Percentiles rank a stretch among this genome's conserved stretches.
Evolutionary conservation across 2,113 vertebrate genomes (phyloP).

Genomic region (Bubalus kerabau): DNA sequence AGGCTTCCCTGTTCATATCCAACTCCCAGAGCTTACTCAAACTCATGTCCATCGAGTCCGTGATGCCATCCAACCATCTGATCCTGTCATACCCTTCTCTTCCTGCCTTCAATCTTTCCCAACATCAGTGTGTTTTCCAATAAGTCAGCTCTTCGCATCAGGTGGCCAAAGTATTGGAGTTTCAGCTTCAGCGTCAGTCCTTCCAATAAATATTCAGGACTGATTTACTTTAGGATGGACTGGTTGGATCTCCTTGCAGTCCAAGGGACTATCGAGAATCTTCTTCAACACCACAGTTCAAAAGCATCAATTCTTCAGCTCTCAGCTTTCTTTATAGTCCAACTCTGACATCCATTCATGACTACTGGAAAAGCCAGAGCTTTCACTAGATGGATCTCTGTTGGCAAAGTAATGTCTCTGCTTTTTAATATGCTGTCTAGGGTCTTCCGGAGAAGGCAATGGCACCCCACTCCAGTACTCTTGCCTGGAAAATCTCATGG

Average conservation of each 20-base stretch:
- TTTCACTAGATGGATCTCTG: neutral
- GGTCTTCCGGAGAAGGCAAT: neutral
- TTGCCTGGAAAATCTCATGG: too few relatives aligned
- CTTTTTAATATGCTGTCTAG: neutral
- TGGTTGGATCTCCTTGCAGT: neutral
- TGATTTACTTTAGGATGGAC: neutral
- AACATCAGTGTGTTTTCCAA: neutral
- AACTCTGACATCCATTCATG: neutral
- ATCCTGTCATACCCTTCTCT: neutral
- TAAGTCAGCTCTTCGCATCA: neutral
- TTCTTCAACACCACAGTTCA: neutral
- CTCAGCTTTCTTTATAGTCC: neutral
- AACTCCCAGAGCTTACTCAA: neutral
- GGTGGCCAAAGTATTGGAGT: neutral
- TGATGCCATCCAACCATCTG: neutral
- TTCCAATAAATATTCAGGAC: neutral
- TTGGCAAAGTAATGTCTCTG: neutral
- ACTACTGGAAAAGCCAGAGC: neutral
- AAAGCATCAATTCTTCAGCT: neutral
- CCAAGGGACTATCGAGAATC: neutral
- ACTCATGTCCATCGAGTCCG: accelerated
- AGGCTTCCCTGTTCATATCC: neutral
- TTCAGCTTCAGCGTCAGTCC: neutral
- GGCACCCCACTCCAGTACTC: too few relatives aligned
- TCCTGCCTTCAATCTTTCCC: neutral